Evolutionary conservation across 2,113 vertebrate species (phyloP), one percentile per base, ranked within the genome.

Genomic region (Rhizomys pruinosus): DNA sequence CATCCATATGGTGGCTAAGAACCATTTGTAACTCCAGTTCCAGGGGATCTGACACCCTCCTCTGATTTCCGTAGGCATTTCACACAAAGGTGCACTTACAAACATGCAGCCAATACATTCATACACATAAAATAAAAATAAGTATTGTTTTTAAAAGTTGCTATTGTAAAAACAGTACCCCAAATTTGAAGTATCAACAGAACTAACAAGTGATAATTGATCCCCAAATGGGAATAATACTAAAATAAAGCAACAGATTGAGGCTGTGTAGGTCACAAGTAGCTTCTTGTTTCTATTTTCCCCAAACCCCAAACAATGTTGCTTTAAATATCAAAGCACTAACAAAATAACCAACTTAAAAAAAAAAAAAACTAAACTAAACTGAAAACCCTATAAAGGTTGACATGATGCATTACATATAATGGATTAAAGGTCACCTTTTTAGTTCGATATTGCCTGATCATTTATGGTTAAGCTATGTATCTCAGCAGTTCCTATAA

Each of bases 271-370:
- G 5, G 64, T 76, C 25, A 77, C 15, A 69, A 13, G 20, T 32
- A 15, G 34, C 32, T 69, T 92, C 52, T 88, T 78, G 1, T 16
- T 90, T 72, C 77, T 66, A 74, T 19, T 91, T 93, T 77, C 3
- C 64, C 89, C 89, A 85, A 64, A 57, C 32, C 55, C 47, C 47
- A 52, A 52, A 39, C 32, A 64, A 61, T 3, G 37, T 85, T 81
- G 47, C 82, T 73, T 95, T 57, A 94, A 89, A 68, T 93, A 89
- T 79, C 57, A 95, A 91, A 89, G 77, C 4, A 55, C 27, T 90
- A 19, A 71, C 27, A 61, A 91, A 95, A 44, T 34, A 79, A 29
- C 37, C 52, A 74, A 23, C 78, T 94, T 89, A 61, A 5, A 82
- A 82, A 47, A 42, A 84, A 23, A 61, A 4, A 61, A 61, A 16